A percentile compares a stretch with the other conserved stretches of the same genome.
phyloP scores from a whole-genome alignment of 2,797 vertebrate species.

The Labeo calbasu region DNA sequence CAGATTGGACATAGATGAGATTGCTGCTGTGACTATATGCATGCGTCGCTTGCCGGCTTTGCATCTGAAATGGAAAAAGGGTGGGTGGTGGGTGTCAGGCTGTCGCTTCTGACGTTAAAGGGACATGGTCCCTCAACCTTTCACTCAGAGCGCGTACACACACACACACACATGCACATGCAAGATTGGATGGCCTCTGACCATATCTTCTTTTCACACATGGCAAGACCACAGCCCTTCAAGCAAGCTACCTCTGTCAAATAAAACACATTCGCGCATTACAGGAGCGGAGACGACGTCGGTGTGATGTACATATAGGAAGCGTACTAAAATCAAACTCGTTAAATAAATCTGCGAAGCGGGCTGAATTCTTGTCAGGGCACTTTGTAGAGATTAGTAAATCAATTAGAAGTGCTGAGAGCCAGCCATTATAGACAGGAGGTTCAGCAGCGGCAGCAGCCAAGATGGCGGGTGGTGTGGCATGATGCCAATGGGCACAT shows the following conservation, averaged over 20 bases:
- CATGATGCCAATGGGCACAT: conserved; percentile 77
- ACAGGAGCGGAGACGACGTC: conserved; percentile 25
- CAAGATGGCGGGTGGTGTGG: conserved; percentile 76
- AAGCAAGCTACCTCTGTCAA: conserved; percentile 36
- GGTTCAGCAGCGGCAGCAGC: conserved; percentile 68
- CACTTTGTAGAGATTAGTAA: conserved; percentile 62
- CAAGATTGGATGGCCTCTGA: conserved; percentile 62
- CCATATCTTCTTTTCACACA: conserved; percentile 60
- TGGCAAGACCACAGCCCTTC: conserved; percentile 49
- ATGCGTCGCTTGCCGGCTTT: conserved; percentile 79
- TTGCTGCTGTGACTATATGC: conserved; percentile 83
- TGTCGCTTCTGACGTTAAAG: conserved; percentile 68
- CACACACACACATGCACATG: conserved; percentile 43
- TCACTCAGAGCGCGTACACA: conserved; percentile 51
- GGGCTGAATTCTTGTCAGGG: conserved; percentile 50
- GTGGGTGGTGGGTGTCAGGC: conserved; percentile 61
- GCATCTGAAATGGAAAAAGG: conserved; percentile 79
- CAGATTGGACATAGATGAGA: conserved; percentile 89
- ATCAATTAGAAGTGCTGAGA: conserved; percentile 72
- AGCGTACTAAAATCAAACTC: conserved; percentile 28
- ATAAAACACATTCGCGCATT: conserved; percentile 34
- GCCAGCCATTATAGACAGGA: conserved; percentile 68
- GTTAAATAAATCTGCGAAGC: conserved; percentile 44
- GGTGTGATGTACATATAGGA: conserved; percentile 20
- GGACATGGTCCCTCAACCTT: conserved; percentile 62